phyloP scores from a whole-genome alignment of 2,888 invertebrate species.

The Pharmacophagus antenor region DNA sequence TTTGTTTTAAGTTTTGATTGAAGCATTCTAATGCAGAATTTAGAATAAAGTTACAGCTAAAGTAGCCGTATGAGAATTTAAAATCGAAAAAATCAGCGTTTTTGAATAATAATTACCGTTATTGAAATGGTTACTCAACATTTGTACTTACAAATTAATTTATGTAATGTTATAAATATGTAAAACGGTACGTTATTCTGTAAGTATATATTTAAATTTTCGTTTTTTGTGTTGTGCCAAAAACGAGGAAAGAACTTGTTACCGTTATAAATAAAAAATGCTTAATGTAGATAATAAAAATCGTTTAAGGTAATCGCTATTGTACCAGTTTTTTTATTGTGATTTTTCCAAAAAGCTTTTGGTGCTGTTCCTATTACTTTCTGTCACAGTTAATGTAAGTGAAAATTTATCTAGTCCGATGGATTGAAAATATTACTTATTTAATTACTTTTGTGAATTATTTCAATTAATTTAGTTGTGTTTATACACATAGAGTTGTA shows the following conservation, averaged over 20 bases:
- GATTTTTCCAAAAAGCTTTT: constrained; percentile 30
- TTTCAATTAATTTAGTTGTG: not conserved
- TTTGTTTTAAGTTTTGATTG: too few species aligned
- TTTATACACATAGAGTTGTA: constrained; percentile 8
- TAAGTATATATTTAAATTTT: not conserved
- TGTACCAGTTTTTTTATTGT: constrained; percentile 12
- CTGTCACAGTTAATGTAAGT: constrained; percentile 16
- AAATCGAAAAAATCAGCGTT: too few species aligned
- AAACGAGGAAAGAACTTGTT: constrained; percentile 21
- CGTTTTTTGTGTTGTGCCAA: constrained; percentile 23
- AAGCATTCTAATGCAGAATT: too few species aligned
- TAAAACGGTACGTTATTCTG: not conserved
- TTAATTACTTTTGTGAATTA: constrained; percentile 18
- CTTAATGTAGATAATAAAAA: constrained; percentile 40
- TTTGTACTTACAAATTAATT: not conserved
- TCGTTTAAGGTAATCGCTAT: constrained; percentile 16
- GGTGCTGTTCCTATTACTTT: constrained; percentile 38
- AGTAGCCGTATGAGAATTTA: too few species aligned
- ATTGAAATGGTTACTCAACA: not conserved
- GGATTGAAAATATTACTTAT: constrained; percentile 10
- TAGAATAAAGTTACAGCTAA: too few species aligned
- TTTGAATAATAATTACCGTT: not conserved
- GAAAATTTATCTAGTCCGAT: constrained; percentile 25
- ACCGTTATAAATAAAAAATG: constrained; percentile 40
- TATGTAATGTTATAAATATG: not conserved